These are phyloP conservation scores for human (Homo sapiens) DNA, from an alignment of 2,113 vertebrate genomes.

Conservation along the genomic window GRCh38 chr15:67749001-67749500, in stretches of 20 bases:
- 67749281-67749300: not conserved
- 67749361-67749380: slow-evolving; percentile 28
- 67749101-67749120: not conserved
- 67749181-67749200: not conserved
- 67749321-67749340: slow-evolving; percentile 14
- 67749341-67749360: slow-evolving; percentile 3
- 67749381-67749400: slow-evolving; percentile 60
- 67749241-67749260: slow-evolving; percentile 34
- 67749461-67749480: slow-evolving; percentile 73
- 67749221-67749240: not conserved
- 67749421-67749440: slow-evolving; percentile 71
- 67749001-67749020: not conserved
- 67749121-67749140: not conserved
- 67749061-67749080: slow-evolving; percentile 40
- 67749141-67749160: not conserved
- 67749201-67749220: not conserved
- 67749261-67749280: slow-evolving; percentile 33
- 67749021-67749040: slow-evolving; percentile 10
- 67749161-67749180: not conserved
- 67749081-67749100: slow-evolving; percentile 35
- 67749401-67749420: slow-evolving; percentile 70
- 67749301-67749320: not conserved
- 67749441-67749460: slow-evolving; percentile 63
- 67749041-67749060: slow-evolving; percentile 15
- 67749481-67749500: slow-evolving; percentile 77